phyloP scores from a whole-genome alignment of 1,140 invertebrate genomes.

The Aethina tumida region DNA sequence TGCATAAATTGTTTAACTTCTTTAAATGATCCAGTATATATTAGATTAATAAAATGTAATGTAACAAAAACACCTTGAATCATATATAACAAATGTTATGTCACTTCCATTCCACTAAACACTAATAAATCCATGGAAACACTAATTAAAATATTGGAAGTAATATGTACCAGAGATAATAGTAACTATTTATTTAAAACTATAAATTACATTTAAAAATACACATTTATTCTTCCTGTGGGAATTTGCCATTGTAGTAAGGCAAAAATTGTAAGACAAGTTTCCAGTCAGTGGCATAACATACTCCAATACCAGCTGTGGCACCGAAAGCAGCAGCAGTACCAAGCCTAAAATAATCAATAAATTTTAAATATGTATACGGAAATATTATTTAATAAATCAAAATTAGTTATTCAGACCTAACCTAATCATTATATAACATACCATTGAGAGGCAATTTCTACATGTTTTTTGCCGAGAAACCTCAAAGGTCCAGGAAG shows the following conservation, averaged over 20 bases:
- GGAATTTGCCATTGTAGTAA: constrained; percentile 63
- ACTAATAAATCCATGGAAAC: too few species aligned
- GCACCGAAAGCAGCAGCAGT: constrained; percentile 51
- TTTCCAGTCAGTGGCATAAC: constrained; percentile 74
- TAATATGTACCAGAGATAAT: too few species aligned
- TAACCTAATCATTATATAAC: constrained; percentile 6
- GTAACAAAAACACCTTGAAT: too few species aligned
- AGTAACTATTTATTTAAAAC: too few species aligned
- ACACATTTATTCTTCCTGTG: constrained; percentile 40
- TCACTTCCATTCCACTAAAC: too few species aligned
- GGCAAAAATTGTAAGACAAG: constrained; percentile 58
- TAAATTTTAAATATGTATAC: constrained; percentile 10
- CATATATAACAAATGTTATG: too few species aligned
- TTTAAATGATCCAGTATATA: too few species aligned
- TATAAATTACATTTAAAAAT: too few species aligned
- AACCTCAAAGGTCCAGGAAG: constrained; percentile 13
- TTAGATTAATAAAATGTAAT: too few species aligned
- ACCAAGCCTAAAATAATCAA: constrained; percentile 42
- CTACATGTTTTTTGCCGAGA: constrained; percentile 29
- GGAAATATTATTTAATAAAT: constrained; percentile 7
- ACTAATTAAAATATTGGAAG: too few species aligned
- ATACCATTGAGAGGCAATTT: constrained; percentile 26
- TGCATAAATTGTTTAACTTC: too few species aligned
- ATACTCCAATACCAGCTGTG: constrained; percentile 41
- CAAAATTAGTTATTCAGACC: constrained; percentile 7